Percentiles rank a stretch among this genome's conserved stretches.
Evolutionary conservation across 2,113 vertebrate genomes (phyloP).

Genomic region (Triplophysa siluroides): DNA sequence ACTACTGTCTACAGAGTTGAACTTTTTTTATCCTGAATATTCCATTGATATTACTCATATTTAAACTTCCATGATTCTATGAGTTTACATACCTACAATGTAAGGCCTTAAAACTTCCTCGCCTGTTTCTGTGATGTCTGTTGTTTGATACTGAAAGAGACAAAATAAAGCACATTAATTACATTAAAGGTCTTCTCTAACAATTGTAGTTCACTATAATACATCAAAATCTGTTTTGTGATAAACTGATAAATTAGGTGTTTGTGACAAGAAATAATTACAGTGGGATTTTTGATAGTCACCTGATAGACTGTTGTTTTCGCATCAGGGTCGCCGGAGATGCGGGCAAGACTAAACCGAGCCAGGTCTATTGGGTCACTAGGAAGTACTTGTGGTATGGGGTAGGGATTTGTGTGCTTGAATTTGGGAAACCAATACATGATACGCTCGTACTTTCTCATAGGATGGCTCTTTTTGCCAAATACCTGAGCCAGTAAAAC

Average conservation of each 20-base stretch:
- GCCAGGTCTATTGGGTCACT: slow-evolving; percentile 80
- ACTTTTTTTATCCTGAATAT: neutral
- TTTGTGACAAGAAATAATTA: too few relatives aligned
- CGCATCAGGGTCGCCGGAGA: slow-evolving; percentile 77
- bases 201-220: neutral
- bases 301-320: slow-evolving; percentile 83
- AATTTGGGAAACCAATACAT: slow-evolving; percentile 88
- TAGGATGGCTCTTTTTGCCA: slow-evolving; percentile 80
- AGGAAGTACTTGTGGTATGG: slow-evolving; percentile 73
- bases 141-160: slow-evolving; percentile 61
- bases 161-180: slow-evolving; percentile 4
- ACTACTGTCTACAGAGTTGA: too few relatives aligned
- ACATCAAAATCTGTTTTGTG: neutral
- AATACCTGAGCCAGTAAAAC: slow-evolving; percentile 84
- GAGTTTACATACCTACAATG: slow-evolving; percentile 73
- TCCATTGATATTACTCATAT: too few relatives aligned
- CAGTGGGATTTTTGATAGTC: neutral
- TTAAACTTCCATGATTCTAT: too few relatives aligned
- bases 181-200: neutral
- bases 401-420: slow-evolving; percentile 80
- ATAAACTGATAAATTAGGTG: neutral
- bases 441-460: slow-evolving; percentile 83
- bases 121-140: slow-evolving; percentile 65
- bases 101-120: slow-evolving; percentile 65
- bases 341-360: slow-evolving; percentile 75